Evolutionary conservation across 2,888 invertebrate species (phyloP).

Genomic region (Ochlodes sylvanus): DNA sequence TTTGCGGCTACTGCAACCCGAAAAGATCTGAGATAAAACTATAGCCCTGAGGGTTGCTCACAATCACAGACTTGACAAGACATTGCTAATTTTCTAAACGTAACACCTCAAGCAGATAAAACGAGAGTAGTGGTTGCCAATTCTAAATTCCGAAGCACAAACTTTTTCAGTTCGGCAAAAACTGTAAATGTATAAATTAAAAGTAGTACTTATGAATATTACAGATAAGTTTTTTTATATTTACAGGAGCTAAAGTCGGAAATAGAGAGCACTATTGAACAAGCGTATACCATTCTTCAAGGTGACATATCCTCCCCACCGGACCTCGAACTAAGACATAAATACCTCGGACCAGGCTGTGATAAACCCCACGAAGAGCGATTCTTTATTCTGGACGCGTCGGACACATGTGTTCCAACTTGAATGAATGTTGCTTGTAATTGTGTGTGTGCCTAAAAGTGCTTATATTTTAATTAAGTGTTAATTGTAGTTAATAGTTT

Average conservation of each 20-base stretch:
- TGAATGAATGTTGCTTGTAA: conserved; percentile 25
- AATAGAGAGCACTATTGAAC: conserved; percentile 78
- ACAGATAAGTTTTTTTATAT: conserved; percentile 2
- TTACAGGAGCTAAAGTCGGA: conserved; percentile 76
- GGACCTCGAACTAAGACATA: conserved; percentile 72
- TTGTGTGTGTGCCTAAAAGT: conserved; percentile 6
- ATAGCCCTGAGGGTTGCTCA: too few relatives aligned
- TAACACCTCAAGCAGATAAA: too few relatives aligned
- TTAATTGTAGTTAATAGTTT: background rate
- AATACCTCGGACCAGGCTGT: conserved; percentile 76
- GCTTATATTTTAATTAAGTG: background rate
- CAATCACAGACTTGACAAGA: too few relatives aligned
- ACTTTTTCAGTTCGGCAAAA: too few relatives aligned
- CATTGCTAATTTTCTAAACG: too few relatives aligned
- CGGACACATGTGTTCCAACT: conserved; percentile 34
- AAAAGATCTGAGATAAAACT: too few relatives aligned
- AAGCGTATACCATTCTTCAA: conserved; percentile 81
- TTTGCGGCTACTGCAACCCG: too few relatives aligned
- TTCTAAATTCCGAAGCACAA: too few relatives aligned
- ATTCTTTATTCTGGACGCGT: conserved; percentile 69
- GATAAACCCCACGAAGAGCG: conserved; percentile 75
- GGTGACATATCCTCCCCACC: conserved; percentile 82
- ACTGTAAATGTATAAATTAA: too few relatives aligned
- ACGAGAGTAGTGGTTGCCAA: too few relatives aligned
- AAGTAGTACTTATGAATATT: too few relatives aligned